Base-by-base conservation (phyloP, 2,113 vertebrate species). In the Nothoprocta pentlandii region DNA sequence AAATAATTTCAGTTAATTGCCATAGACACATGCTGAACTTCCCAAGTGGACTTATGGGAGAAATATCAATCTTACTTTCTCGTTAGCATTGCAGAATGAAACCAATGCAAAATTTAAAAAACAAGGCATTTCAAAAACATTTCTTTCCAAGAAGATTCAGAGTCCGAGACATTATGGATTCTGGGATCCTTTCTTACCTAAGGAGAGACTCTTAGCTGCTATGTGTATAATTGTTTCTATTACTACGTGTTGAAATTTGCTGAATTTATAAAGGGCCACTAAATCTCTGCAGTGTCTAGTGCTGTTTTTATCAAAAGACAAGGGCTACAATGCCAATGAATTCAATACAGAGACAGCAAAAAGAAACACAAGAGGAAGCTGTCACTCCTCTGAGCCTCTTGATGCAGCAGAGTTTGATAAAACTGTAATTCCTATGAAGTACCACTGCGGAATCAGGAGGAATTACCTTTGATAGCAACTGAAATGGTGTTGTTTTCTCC, bases 401-500 rank as follows among this genome's bases (percentile, higher is more conserved):
- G 66, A 51, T 41, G 28, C 8, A 51, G 53, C 7, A 32, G 46
- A 17, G 14, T 51, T 62, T n/a, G 61, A n/a, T 28, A 71, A 46
- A 82, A 23, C 9, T 17, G 25, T 23, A 32, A 73, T 34, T 30
- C 49, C 75, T 11, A 30, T 74, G 51, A 83, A 41, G 19, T 12
- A 39, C 16, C 22, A 5, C 10, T 44, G 73, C 59, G 16, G 68
- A 64, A 58, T 15, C 2, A 9, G 15, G 59, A 1, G 1, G 2
- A 39, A 61, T 85, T 98, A 99, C 99, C 99, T 99, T 98, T 99
- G 90, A 99, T 95, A 10, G 97, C 97, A 89, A 99, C 98, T 12
- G 98, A 98, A 98, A 99, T 99, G 68, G 98, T 99, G 78, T 99
- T 98, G 95, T 98, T 99, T 95, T 99, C 99, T 16, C 99, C 99